These are phyloP conservation scores for Pocillopora verrucosa DNA, from an alignment of 64 coral and sea anemone species.

Conservation along the genomic window DNA sequence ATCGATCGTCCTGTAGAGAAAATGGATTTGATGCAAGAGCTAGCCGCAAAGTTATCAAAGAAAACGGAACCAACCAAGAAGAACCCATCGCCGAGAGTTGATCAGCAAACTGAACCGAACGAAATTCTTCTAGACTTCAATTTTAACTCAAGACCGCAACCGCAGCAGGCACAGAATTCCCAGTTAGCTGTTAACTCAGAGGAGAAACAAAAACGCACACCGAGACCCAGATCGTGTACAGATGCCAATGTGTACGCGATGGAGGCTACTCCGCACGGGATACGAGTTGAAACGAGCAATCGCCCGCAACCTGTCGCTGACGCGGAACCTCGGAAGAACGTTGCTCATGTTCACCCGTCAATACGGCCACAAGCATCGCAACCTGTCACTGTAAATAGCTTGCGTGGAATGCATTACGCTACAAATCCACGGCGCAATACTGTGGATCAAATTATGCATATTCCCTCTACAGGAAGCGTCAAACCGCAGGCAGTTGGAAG, in stretches of 20 bases:
- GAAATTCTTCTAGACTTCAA: constrained; percentile 31
- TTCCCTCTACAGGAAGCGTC: neutral
- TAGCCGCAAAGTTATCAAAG: constrained; percentile 17
- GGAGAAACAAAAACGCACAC: neutral
- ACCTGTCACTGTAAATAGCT: constrained; percentile 54
- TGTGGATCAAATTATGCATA: neutral
- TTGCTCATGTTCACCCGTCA: constrained; percentile 31
- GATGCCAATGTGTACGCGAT: constrained; percentile 30
- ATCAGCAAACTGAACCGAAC: neutral
- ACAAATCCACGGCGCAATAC: constrained; percentile 31
- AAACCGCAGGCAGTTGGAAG: constrained; percentile 15
- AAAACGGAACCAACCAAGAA: constrained; percentile 30
- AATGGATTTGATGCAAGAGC: constrained; percentile 54
- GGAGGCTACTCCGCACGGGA: constrained; percentile 35
- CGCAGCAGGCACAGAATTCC: neutral
- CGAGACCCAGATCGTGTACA: constrained; percentile 43
- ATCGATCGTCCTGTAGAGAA: constrained; percentile 4
- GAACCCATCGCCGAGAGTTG: constrained; percentile 1
- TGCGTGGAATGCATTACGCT: constrained; percentile 48
- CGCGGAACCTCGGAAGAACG: constrained; percentile 3
- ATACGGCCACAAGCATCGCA: constrained; percentile 29
- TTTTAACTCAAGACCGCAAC: constrained; percentile 14
- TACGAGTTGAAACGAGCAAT: constrained; percentile 16
- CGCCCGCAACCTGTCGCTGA: constrained; percentile 20
- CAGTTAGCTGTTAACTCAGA: neutral